These are phyloP conservation scores for Eupeodes luniger DNA, from an alignment of 2,888 invertebrate species.

Conservation along the genomic window DNA sequence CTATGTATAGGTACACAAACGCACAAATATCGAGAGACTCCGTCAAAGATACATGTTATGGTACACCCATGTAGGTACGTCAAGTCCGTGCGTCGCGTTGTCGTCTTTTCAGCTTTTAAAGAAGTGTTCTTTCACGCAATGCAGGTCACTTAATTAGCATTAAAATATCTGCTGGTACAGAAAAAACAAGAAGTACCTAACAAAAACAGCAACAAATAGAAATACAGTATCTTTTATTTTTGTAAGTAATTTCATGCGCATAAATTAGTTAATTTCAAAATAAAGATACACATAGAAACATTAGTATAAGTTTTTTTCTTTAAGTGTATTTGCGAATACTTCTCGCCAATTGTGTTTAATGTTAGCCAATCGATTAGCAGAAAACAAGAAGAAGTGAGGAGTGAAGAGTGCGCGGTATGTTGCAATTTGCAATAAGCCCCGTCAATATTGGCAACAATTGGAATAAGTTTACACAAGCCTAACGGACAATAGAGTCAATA, in stretches of 20 bases:
- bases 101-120: not conserved
- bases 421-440: constrained; percentile 56
- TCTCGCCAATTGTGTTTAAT: constrained; percentile 48
- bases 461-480: constrained; percentile 67
- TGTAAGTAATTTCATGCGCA: constrained; percentile 51
- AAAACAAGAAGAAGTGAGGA: not conserved
- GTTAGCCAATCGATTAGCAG: constrained; percentile 68
- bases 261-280: constrained; percentile 72
- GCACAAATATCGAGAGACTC: not conserved
- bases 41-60: not conserved
- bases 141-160: constrained; percentile 74
- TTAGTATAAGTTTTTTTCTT: not conserved
- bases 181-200: not conserved
- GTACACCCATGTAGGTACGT: not conserved
- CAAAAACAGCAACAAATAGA: too few species aligned
- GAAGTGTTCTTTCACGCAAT: constrained; percentile 69
- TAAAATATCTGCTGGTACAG: constrained; percentile 45
- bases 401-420: constrained; percentile 3
- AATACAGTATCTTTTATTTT: constrained; percentile 14
- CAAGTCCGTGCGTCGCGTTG: not conserved
- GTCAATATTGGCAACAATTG: constrained; percentile 73
- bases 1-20: too few species aligned
- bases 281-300: constrained; percentile 34
- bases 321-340: constrained; percentile 54
- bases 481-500: constrained; percentile 53